Percentiles rank a stretch among this genome's conserved stretches.
phyloP scores from a whole-genome alignment of 2,888 invertebrate species.

The Thelaira solivaga region DNA sequence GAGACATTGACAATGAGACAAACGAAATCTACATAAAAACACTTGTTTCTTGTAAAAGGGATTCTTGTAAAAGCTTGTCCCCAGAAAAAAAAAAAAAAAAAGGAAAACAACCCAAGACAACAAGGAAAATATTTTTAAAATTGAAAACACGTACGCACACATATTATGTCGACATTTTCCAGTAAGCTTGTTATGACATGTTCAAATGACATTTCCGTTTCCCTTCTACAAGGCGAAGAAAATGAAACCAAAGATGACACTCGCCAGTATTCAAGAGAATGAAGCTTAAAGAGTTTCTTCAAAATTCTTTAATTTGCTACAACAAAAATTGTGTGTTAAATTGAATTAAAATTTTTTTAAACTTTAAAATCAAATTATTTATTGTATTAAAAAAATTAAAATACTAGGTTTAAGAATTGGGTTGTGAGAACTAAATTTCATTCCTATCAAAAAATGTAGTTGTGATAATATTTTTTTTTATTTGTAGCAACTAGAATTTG shows the following conservation, averaged over 20 bases:
- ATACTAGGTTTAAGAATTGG: too few relatives aligned
- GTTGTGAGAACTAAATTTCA: too few relatives aligned
- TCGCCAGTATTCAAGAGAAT: conserved; percentile 1
- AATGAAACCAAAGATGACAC: neutral
- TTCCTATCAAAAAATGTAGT: too few relatives aligned
- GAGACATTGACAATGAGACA: neutral
- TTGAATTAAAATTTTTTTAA: too few relatives aligned
- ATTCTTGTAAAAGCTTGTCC: neutral
- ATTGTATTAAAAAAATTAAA: too few relatives aligned
- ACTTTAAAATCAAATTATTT: too few relatives aligned
- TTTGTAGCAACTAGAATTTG: too few relatives aligned
- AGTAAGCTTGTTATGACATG: conserved; percentile 61
- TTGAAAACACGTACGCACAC: conserved; percentile 58
- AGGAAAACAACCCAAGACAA: conserved; percentile 3
- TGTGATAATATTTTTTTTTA: too few relatives aligned
- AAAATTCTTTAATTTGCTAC: too few relatives aligned
- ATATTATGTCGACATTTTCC: conserved; percentile 61
- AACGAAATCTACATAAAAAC: conserved; percentile 4
- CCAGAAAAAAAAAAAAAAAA: neutral
- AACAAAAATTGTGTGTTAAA: too few relatives aligned
- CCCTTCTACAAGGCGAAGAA: conserved; percentile 28
- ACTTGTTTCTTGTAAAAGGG: conserved; percentile 9
- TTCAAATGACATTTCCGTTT: conserved; percentile 60
- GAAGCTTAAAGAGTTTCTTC: too few relatives aligned
- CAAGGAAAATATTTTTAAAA: conserved; percentile 47